These are phyloP conservation scores for Cacoxenus indagator DNA, from an alignment of 2,888 invertebrate species.

Conservation along the genomic window DNA sequence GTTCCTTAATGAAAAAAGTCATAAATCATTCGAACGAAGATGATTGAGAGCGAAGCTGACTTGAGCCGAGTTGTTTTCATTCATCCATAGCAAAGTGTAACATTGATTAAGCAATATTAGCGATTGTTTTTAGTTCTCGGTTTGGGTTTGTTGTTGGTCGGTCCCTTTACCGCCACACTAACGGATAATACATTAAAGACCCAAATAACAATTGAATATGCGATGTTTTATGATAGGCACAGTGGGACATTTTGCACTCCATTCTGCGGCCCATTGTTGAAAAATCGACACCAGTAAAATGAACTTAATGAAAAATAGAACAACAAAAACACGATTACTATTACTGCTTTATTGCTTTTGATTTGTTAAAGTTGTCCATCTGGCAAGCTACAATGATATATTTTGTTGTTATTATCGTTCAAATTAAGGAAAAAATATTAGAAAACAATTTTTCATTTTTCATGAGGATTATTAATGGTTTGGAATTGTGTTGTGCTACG, in stretches of 20 bases:
- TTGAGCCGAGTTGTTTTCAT: too few relatives aligned
- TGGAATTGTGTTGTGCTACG: too few relatives aligned
- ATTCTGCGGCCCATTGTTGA: slow-evolving; percentile 23
- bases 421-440: too few relatives aligned
- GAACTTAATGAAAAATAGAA: too few relatives aligned
- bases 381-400: too few relatives aligned
- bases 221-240: slow-evolving; percentile 45
- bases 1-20: slow-evolving; percentile 48
- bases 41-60: slow-evolving; percentile 32
- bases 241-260: slow-evolving; percentile 63
- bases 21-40: slow-evolving; percentile 60
- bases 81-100: slow-evolving; percentile 65
- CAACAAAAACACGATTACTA: too few relatives aligned
- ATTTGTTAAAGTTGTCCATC: too few relatives aligned
- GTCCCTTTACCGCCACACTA: slow-evolving; percentile 3
- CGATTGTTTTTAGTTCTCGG: slow-evolving; percentile 52
- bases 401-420: too few relatives aligned
- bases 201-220: slow-evolving; percentile 32
- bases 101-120: slow-evolving; percentile 67
- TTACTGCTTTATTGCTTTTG: too few relatives aligned
- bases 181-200: slow-evolving; percentile 12
- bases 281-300: too few relatives aligned
- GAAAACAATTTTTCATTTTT: too few relatives aligned
- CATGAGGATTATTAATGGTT: too few relatives aligned
- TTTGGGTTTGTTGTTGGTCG: slow-evolving; percentile 22